Percentiles rank a stretch among this genome's conserved stretches.
These are phyloP conservation scores for Cyprinodon brontotheroides DNA, from an alignment of 2,113 vertebrate species.

Conservation along the genomic window DNA sequence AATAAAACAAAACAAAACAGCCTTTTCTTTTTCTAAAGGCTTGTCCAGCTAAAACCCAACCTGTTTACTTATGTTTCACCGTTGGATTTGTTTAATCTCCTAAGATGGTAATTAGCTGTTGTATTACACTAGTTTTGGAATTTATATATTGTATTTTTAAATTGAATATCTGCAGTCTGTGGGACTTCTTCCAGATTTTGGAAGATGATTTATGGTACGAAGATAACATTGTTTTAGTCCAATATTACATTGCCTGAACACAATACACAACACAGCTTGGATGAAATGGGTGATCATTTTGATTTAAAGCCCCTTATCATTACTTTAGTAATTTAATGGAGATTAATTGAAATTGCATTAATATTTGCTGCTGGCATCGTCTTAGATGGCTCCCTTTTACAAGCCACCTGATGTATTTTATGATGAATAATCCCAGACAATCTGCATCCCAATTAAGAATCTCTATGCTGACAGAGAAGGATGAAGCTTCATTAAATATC, in stretches of 20 bases:
- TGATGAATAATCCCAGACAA: constrained; percentile 46
- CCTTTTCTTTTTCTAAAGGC: too few relatives aligned
- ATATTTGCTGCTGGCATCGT: constrained; percentile 53
- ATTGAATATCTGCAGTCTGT: constrained; percentile 1
- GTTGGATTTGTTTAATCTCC: not conserved
- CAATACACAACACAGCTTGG: constrained; percentile 32
- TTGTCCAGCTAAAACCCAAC: too few relatives aligned
- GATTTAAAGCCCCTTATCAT: constrained; percentile 48
- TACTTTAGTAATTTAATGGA: constrained; percentile 47
- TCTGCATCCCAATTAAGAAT: constrained; percentile 54
- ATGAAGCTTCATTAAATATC: constrained; percentile 68
- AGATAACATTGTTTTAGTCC: constrained; percentile 15
- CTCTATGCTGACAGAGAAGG: constrained; percentile 32
- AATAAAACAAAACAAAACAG: too few relatives aligned
- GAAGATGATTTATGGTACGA: constrained; percentile 12
- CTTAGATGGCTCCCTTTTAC: constrained; percentile 41
- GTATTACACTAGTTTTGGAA: not conserved
- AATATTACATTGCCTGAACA: constrained; percentile 20
- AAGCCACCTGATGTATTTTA: constrained; percentile 47
- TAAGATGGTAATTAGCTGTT: not conserved
- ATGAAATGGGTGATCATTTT: constrained; percentile 36
- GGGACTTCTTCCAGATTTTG: constrained; percentile 1
- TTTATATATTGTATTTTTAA: constrained; percentile 9
- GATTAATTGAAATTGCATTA: constrained; percentile 64
- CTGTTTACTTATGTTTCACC: not conserved